Base-by-base conservation (phyloP, 2,888 invertebrate genomes). In the Choreutis nemorana region DNA sequence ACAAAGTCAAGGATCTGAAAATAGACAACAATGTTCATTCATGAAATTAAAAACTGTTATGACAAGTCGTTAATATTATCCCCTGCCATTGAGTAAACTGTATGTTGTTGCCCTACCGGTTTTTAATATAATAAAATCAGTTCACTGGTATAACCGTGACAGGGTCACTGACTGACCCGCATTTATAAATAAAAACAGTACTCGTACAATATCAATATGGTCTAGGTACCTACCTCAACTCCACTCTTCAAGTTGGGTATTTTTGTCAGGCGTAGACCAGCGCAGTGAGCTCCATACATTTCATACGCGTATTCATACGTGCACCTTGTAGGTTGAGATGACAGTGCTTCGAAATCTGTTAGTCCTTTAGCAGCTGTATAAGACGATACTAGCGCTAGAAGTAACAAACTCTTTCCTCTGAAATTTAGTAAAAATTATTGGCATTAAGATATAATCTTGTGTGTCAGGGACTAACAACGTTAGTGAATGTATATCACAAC, bases 1-100 rank as follows among this genome's bases (percentile, higher is more conserved):
- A 81, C 80, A 40, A 80, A 72, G 48, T 84, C 83, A 31, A 85
- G 61, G 29, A 84, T 73, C 85, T 85, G 70, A 15, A 73, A 66
- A 12, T n/a, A n/a, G n/a, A n/a, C n/a, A n/a, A n/a, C n/a, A n/a
- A n/a, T n/a, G n/a, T n/a, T n/a, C n/a, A n/a, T n/a, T n/a, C n/a
- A n/a, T n/a, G n/a, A n/a, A n/a, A n/a, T n/a, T n/a, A n/a, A n/a
- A n/a, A n/a, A n/a, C n/a, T n/a, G n/a, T n/a, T n/a, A n/a, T n/a
- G n/a, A n/a, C n/a, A n/a, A n/a, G n/a, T n/a, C n/a, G n/a, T n/a
- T n/a, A n/a, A n/a, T n/a, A n/a, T n/a, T n/a, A n/a, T n/a, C n/a
- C n/a, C n/a, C n/a, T n/a, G n/a, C n/a, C n/a, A n/a, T n/a, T n/a
- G n/a, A n/a, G n/a, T n/a, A n/a, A n/a, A n/a, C n/a, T n/a, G n/a